Base-by-base conservation (phyloP, 2,797 vertebrate species). In the Prunella strophiata region DNA sequence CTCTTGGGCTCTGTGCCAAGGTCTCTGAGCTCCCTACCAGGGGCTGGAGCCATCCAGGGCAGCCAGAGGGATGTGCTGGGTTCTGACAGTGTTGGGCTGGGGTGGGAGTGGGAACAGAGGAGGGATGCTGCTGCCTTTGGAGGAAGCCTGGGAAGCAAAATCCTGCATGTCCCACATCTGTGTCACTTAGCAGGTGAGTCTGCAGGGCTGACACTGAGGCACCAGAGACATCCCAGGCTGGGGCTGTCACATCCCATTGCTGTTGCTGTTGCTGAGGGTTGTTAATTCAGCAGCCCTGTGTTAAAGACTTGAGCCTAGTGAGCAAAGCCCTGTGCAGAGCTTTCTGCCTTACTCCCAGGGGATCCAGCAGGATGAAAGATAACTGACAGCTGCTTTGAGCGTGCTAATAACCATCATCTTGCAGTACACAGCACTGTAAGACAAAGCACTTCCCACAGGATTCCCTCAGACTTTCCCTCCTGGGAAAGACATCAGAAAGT, bases 51-150 rank as follows among this genome's bases (percentile, higher is more conserved):
- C 34, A 34, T 34, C 34, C 34, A 34, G 34, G 34, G 34, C 34
- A 34, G 34, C 34, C 34, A 34, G 34, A 34, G 34, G 34, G 34
- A 34, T 34, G 7, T 34, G 7, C 34, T 34, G 34, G 34, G 34
- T 8, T 34, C 34, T 34, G 34, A 4, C 25, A n/a, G 0, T 0
- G 0, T 0, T 30, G 42, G 47, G 48, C 34, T 75, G 77, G 32
- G 16, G 0, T 34, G 26, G 30, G 23, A 25, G 7, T 11, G 38
- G 57, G 42, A 75, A 13, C 2, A 8, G 54, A 72, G 32, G 9
- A 63, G 36, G 22, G 38, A 12, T 30, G 54, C 8, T 65, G 32
- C 52, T 89, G 22, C 71, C 54, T 75, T 50, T 71, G 62, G 57
- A 65, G 54, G 42, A 61, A 82, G 54, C 17, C 78, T 67, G 36